Evolutionary conservation across 2,888 invertebrate genomes (phyloP).

Genomic region (Drosophila koepferae): DNA sequence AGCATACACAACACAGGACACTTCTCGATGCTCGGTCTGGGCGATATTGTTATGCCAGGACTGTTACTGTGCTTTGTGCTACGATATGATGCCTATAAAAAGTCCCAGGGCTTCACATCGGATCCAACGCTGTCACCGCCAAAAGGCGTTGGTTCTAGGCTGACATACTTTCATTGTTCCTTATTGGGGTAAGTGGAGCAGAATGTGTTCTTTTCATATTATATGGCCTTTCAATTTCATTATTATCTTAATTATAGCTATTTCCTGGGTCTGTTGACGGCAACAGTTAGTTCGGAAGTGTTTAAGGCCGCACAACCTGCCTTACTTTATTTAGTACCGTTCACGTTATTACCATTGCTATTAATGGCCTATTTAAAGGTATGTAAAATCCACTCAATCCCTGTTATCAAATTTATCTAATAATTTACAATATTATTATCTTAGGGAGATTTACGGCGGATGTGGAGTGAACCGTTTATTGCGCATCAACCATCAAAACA

Average conservation of each 20-base stretch:
- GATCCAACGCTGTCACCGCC: conserved; percentile 87
- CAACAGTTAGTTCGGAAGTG: conserved; percentile 98
- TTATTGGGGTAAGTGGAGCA: conserved; percentile 89
- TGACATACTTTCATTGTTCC: conserved; percentile 99
- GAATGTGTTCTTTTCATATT: background rate
- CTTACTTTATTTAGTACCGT: conserved; percentile 97
- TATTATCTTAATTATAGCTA: conserved; percentile 86
- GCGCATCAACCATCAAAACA: conserved; percentile 92
- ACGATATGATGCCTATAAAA: conserved; percentile 98
- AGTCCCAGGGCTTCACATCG: conserved; percentile 87
- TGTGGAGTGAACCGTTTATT: conserved; percentile 99
- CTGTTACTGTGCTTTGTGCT: conserved; percentile 97
- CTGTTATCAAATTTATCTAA: background rate
- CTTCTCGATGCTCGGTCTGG: conserved; percentile 97
- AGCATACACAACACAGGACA: conserved; percentile 98
- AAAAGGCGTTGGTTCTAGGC: conserved; percentile 87
- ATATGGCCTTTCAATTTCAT: background rate
- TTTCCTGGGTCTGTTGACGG: conserved; percentile 97
- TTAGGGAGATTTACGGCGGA: conserved; percentile 97
- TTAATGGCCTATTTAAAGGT: conserved; percentile 99
- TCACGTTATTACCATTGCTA: conserved; percentile 97
- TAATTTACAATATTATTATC: conserved; percentile 64
- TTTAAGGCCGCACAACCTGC: conserved; percentile 99
- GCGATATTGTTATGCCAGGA: conserved; percentile 98
- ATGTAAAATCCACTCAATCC: conserved; percentile 51